Percentiles rank a stretch among this genome's conserved stretches.
Conservation (phyloP, 2,797 vertebrate genomes). For the Rallus crepitans region DNA sequence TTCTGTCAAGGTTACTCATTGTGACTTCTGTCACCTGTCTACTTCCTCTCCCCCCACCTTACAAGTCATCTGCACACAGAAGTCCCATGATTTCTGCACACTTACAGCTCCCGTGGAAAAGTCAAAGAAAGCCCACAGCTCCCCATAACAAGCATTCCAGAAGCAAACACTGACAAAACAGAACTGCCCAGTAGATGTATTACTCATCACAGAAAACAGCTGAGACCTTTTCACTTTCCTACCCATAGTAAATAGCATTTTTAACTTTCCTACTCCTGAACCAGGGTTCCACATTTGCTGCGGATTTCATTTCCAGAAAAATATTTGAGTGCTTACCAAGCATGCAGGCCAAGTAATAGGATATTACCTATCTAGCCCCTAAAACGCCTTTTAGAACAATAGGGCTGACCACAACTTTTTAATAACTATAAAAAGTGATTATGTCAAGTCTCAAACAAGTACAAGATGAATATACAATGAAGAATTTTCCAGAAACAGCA, state of each 20-base stretch:
- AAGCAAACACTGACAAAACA: not conserved
- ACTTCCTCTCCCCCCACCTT: not conserved
- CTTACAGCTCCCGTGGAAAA: not conserved
- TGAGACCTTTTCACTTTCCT: not conserved
- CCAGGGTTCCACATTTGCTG: not conserved
- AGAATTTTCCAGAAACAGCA: not conserved
- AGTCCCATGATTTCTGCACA: not conserved
- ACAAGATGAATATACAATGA: not conserved
- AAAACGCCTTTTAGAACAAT: not conserved
- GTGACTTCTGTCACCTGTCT: not conserved
- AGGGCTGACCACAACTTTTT: not conserved
- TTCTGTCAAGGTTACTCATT: constrained; percentile 15
- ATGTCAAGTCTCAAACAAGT: not conserved
- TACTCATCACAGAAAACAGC: not conserved
- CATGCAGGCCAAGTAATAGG: not conserved
- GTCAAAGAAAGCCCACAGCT: not conserved
- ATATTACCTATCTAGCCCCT: not conserved
- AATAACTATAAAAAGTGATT: not conserved
- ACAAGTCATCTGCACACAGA: not conserved
- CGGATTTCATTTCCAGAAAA: not conserved
- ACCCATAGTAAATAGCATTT: not conserved
- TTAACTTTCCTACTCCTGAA: not conserved
- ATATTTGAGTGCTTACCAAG: not conserved
- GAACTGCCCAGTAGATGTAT: not conserved
- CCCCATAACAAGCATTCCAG: not conserved